These are phyloP conservation scores for Tinea semifulvella DNA, from an alignment of 2,888 invertebrate species.

Conservation along the genomic window DNA sequence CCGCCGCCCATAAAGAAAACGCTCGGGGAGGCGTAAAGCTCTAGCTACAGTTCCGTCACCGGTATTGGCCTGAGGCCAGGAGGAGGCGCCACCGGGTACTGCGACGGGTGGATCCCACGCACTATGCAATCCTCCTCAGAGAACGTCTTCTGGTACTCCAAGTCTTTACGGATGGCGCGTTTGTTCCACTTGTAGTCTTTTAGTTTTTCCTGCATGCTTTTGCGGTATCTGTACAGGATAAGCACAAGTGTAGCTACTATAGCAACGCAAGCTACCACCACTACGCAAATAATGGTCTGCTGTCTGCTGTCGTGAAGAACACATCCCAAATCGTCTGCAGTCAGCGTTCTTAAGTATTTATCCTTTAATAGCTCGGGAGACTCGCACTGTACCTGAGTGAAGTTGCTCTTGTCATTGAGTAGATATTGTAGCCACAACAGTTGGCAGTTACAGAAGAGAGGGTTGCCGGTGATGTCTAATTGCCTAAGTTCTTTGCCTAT, in stretches of 20 bases:
- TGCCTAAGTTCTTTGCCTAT: slow-evolving; percentile 80
- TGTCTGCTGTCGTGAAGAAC: slow-evolving; percentile 80
- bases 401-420: slow-evolving; percentile 72
- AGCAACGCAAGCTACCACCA: slow-evolving; percentile 78
- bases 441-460: slow-evolving; percentile 82
- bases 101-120: slow-evolving; percentile 68
- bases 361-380: slow-evolving; percentile 78
- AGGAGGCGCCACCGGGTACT: slow-evolving; percentile 59
- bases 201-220: slow-evolving; percentile 81
- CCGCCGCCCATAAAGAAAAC: slow-evolving; percentile 78
- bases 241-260: slow-evolving; percentile 75
- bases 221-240: slow-evolving; percentile 81
- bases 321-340: slow-evolving; percentile 83
- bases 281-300: slow-evolving; percentile 80
- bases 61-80: slow-evolving; percentile 75
- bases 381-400: slow-evolving; percentile 76
- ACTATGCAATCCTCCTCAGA: slow-evolving; percentile 88
- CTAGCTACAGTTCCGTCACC: slow-evolving; percentile 95
- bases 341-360: slow-evolving; percentile 71
- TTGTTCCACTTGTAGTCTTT: slow-evolving; percentile 87
- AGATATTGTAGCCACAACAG: slow-evolving; percentile 82
- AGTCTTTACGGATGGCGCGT: slow-evolving; percentile 78
- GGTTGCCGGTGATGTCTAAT: slow-evolving; percentile 84
- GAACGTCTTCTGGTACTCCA: slow-evolving; percentile 90
- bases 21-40: slow-evolving; percentile 90